Evolutionary conservation across 2,888 invertebrate genomes (phyloP), one percentile per base, ranked within the genome.

Genomic region (Vannuccia rotundouncinata): DNA sequence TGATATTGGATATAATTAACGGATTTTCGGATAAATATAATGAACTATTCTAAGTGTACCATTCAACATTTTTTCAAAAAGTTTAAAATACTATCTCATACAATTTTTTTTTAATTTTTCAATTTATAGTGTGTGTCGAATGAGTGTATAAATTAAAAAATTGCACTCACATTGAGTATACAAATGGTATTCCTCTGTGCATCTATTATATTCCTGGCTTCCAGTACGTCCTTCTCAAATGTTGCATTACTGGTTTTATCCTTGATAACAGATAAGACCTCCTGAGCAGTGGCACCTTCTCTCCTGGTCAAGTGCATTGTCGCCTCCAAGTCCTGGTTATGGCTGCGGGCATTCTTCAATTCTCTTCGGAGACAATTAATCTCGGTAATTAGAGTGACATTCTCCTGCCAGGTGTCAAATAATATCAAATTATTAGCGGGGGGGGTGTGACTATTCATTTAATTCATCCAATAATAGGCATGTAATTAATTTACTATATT

Each of bases 361-460:
- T 92, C 92, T 29, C 90, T 90, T 31, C 93, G 90, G 66, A 94
- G 86, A 80, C 90, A 90, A 85, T 94, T 94, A 28, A 94, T 91
- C 87, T 95, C 94, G 0, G 91, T 90, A 31, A 94, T 89, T 0
- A 95, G 89, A 0, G 91, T 88, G 45, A 93, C 91, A 86, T 95
- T 95, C 85, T 95, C 94, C 85, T 91, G 89, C 27, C 90, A 86
- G 59, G n/a, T n/a, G n/a, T n/a, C n/a, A n/a, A n/a, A n/a, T n/a
- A n/a, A n/a, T n/a, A n/a, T n/a, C n/a, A n/a, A n/a, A n/a, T n/a
- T n/a, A n/a, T n/a, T n/a, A n/a, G n/a, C n/a, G n/a, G n/a, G n/a
- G n/a, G n/a, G n/a, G n/a, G n/a, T n/a, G n/a, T n/a, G n/a, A n/a
- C n/a, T n/a, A n/a, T n/a, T n/a, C n/a, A n/a, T n/a, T n/a, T n/a